phyloP scores from a whole-genome alignment of 1,140 invertebrate species.

The Lepidurus apus region DNA sequence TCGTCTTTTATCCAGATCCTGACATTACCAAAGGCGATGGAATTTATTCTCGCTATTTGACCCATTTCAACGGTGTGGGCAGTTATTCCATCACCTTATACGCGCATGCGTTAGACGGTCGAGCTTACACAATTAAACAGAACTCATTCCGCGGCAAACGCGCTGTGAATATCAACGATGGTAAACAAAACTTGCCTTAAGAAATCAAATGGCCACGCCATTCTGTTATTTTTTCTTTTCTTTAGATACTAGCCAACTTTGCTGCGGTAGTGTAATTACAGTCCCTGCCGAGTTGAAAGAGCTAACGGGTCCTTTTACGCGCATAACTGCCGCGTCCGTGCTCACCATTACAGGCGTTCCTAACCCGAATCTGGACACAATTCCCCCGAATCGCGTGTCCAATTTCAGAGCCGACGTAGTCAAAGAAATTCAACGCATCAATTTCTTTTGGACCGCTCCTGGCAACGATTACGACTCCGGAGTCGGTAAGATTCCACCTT shows the following conservation, averaged over 20 bases:
- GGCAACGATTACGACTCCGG: slow-evolving; percentile 43
- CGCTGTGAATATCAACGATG: slow-evolving; percentile 42
- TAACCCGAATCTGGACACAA: slow-evolving; percentile 21
- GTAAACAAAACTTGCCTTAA: slow-evolving; percentile 44
- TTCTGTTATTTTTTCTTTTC: not conserved
- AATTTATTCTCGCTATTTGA: slow-evolving; percentile 59
- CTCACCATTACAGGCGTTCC: slow-evolving; percentile 35
- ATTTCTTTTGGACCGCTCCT: slow-evolving; percentile 42
- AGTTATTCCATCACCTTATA: slow-evolving; percentile 43
- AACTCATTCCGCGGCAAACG: slow-evolving; percentile 43
- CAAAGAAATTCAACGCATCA: slow-evolving; percentile 39
- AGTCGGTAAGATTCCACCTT: slow-evolving; percentile 29
- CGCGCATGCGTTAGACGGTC: slow-evolving; percentile 35
- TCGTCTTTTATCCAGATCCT: slow-evolving; percentile 49
- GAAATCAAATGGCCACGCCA: slow-evolving; percentile 37
- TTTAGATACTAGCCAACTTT: slow-evolving; percentile 31
- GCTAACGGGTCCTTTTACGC: slow-evolving; percentile 35
- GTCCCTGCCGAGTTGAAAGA: slow-evolving; percentile 8
- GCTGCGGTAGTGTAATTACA: slow-evolving; percentile 36
- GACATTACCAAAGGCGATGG: slow-evolving; percentile 61
- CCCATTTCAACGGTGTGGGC: slow-evolving; percentile 47
- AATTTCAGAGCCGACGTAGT: slow-evolving; percentile 41
- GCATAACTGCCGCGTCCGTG: slow-evolving; percentile 34
- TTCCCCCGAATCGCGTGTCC: slow-evolving; percentile 43
- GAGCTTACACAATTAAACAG: slow-evolving; percentile 44